Evolutionary conservation across 2,113 vertebrate species (phyloP), one percentile per base, ranked within the genome.

Genomic region (Fregata magnificens): DNA sequence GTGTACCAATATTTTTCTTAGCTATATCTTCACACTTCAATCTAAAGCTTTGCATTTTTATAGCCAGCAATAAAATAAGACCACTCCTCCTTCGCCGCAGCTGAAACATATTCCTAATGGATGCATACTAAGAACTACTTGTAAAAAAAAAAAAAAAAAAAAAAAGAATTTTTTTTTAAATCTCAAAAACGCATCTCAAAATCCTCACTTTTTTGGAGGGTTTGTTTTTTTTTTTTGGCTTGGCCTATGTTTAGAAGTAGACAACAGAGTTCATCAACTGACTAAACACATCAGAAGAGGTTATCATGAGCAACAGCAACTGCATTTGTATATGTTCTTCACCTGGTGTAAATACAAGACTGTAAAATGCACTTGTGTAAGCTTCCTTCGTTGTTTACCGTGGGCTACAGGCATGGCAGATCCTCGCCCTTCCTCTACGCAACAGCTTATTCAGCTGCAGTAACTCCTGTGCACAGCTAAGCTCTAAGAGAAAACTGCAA

Each of bases 371-470:
- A 42, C 66, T 36, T 22, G 10, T 42, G 15, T 58, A 58, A 90
- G 22, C 24, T 44, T 78, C n/a, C 40, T 25, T 86, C 12, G 8
- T 38, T 10, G 5, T 29, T 69, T 52, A 40, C 53, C 1, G 0
- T 36, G 42, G 34, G 21, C 59, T 58, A 56, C 7, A 59, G 24
- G 12, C 24, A 26, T 3, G 5, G n/a, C 44, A 80, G 24, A 44
- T 28, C 55, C 50, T 83, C 2, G 0, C 5, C 28, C 24, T 47
- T 69, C 15, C 38, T 65, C 34, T 26, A 52, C 59, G 52, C 13
- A 5, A 11, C 2, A 0, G 26, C 11, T 50, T 52, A n/a, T 0
- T 42, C 32, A 24, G 31, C 44, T 58, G 29, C 45, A 70, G 20
- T 11, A 84, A 44, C 25, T 55, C 24, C 28, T 1, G 1, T 18